A percentile compares a stretch with the other conserved stretches of the same genome.
Evolutionary conservation across 2,797 vertebrate genomes (phyloP).

Genomic region (Fistularia commersonii): DNA sequence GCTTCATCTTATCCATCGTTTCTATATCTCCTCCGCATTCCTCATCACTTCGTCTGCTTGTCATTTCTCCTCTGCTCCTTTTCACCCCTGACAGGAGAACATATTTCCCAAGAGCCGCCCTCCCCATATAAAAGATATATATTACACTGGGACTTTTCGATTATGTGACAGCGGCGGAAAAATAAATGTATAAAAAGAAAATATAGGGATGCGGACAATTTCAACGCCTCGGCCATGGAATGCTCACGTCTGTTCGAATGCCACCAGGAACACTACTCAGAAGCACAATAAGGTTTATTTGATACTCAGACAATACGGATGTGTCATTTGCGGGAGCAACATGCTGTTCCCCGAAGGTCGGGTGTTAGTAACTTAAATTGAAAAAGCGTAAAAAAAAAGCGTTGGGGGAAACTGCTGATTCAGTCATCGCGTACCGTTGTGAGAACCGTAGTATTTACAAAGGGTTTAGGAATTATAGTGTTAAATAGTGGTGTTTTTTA

Average conservation of each 20-base stretch:
- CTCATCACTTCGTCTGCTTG: conserved; percentile 40
- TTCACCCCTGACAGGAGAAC: conserved; percentile 29
- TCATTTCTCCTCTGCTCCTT: conserved; percentile 20
- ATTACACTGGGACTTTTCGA: conserved; percentile 19
- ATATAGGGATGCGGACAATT: conserved; percentile 1
- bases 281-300: too few relatives aligned
- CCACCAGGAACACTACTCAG: too few relatives aligned
- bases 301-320: too few relatives aligned
- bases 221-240: not conserved
- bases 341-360: too few relatives aligned
- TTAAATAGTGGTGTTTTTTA: too few relatives aligned
- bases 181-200: not conserved
- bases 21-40: conserved; percentile 39
- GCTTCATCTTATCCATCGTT: conserved; percentile 52
- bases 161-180: not conserved
- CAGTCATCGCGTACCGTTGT: too few relatives aligned
- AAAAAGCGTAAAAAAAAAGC: too few relatives aligned
- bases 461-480: too few relatives aligned
- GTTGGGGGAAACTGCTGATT: too few relatives aligned
- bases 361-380: too few relatives aligned
- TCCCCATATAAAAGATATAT: conserved; percentile 23
- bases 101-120: conserved; percentile 49
- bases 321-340: too few relatives aligned
- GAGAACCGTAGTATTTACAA: too few relatives aligned
- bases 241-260: not conserved